Conservation (phyloP, 2,797 vertebrate genomes). For the Aselliscus stoliczkanus region DNA sequence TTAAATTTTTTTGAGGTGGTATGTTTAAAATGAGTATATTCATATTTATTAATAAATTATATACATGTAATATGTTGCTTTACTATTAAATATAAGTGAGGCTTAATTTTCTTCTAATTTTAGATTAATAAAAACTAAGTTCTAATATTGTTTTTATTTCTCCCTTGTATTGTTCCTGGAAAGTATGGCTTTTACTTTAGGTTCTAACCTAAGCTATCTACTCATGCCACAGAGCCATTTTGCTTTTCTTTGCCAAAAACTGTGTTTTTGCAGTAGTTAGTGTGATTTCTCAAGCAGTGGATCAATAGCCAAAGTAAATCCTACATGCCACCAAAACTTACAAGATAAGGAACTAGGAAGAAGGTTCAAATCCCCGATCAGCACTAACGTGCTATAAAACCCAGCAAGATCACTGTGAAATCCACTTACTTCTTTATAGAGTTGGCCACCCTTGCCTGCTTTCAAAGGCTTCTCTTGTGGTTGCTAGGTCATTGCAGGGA, state of each 20-base stretch:
- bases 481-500: background rate
- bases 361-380: background rate
- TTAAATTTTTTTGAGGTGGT: background rate
- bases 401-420: background rate
- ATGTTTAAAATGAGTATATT: background rate
- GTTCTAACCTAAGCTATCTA: background rate
- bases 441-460: no score
- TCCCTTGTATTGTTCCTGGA: background rate
- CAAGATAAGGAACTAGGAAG: background rate
- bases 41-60: background rate
- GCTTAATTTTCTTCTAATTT: background rate
- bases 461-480: background rate
- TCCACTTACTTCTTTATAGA: background rate
- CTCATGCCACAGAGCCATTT: background rate
- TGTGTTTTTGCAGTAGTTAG: constrained; percentile 19
- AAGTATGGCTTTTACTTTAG: background rate
- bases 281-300: background rate
- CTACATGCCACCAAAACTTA: background rate
- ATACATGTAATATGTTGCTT: background rate
- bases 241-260: background rate
- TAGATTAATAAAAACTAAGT: background rate
- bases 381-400: background rate
- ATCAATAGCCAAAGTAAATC: background rate
- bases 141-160: background rate
- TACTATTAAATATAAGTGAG: background rate